Conservation (phyloP, 1,140 invertebrate species). For the Bombus vancouverensis region DNA sequence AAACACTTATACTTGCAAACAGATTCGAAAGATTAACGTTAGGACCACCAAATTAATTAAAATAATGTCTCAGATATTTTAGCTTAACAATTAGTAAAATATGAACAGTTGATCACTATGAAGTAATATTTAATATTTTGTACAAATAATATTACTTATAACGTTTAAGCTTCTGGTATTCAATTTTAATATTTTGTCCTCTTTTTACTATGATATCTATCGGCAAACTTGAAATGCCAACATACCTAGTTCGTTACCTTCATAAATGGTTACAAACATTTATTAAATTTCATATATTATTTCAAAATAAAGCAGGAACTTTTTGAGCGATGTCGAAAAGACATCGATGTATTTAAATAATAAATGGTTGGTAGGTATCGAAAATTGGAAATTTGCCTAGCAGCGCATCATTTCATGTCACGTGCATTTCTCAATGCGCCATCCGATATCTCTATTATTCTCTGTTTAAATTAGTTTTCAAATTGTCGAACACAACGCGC, state of each 20-base stretch:
- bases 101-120: no score
- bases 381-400: slow-evolving; percentile 1
- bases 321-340: background rate
- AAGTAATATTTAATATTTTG: no score
- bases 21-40: no score
- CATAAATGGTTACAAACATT: background rate
- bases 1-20: background rate
- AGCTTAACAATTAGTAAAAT: background rate
- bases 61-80: no score
- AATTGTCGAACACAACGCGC: background rate
- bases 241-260: background rate
- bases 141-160: background rate
- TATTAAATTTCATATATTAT: background rate
- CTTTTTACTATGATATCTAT: background rate
- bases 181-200: background rate
- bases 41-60: no score
- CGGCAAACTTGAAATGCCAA: background rate
- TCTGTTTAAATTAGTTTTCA: slow-evolving; percentile 20
- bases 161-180: background rate
- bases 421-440: background rate
- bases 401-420: background rate
- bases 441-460: slow-evolving; percentile 8
- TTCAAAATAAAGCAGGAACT: background rate
- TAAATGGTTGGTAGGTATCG: background rate
- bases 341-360: background rate